Evolutionary conservation across 2,888 invertebrate species (phyloP).

Genomic region (Pasiphila rectangulata): DNA sequence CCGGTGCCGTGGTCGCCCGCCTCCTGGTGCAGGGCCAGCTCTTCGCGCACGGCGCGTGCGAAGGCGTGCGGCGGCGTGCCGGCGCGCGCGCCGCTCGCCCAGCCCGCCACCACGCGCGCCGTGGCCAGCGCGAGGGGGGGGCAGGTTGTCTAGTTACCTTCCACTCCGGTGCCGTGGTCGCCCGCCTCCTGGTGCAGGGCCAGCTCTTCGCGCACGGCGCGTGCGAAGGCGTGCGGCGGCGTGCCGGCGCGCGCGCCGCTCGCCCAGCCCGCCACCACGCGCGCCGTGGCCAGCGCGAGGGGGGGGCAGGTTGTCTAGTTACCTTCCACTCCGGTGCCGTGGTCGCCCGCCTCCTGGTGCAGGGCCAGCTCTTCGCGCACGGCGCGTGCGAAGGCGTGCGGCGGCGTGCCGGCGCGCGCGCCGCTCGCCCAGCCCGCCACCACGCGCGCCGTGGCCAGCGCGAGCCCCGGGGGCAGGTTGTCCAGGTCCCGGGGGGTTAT

Average conservation of each 20-base stretch:
- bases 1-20: too few relatives aligned
- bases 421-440: conserved; percentile 82
- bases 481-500: conserved; percentile 86
- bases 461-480: conserved; percentile 83
- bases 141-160: too few relatives aligned
- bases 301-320: too few relatives aligned
- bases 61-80: too few relatives aligned
- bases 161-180: conserved; percentile 36
- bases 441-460: conserved; percentile 82
- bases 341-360: conserved; percentile 61
- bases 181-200: conserved; percentile 76
- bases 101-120: not conserved
- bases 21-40: too few relatives aligned
- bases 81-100: too few relatives aligned
- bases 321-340: conserved; percentile 33
- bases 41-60: too few relatives aligned
- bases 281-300: not conserved
- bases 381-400: conserved; percentile 85
- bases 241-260: conserved; percentile 56
- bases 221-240: conserved; percentile 85
- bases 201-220: conserved; percentile 87
- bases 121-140: too few relatives aligned
- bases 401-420: conserved; percentile 85
- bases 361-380: conserved; percentile 86
- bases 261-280: not conserved